Base-by-base conservation (phyloP, 2,888 invertebrate genomes). In the Stegophylla sp. region DNA sequence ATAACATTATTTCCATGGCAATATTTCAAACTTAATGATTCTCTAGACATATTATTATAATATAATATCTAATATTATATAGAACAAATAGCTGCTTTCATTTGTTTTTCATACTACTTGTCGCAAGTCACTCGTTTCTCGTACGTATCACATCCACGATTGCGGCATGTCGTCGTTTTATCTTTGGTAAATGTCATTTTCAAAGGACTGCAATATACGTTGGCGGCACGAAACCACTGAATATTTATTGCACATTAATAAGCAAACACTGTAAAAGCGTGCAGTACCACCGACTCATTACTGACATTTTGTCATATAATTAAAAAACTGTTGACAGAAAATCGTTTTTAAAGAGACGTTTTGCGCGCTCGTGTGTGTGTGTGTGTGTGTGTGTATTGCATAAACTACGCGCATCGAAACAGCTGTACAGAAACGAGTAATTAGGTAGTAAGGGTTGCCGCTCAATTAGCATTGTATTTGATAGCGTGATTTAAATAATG, bases 161-260 rank as follows among this genome's bases (percentile, higher is more conserved):
- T 34, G 4, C 34, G 7, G 4, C 34, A 34, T 7, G 34, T 5
- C 7, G 34, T 34, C 26, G 10, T 43, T 43, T 63, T 34, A 34
- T 34, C 17, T 63, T n/a, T n/a, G 9, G 34, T 63, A 63, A 45
- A 23, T 66, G 23, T 23, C 13, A 23, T 26, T 66, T 0, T 5
- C 2, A 5, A 23, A 23, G 3, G 45, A 45, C 5, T 13, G n/a
- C n/a, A n/a, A 34, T 34, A 34, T 7, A 34, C 34, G 3, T 7
- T 34, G 34, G 7, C n/a, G 34, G 7, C n/a, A 34, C 34, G 23
- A 66, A 15, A 45, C 23, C 51, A 10, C 3, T 69, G n/a, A 69
- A 69, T 69, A 69, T 51, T 28, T 69, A 69, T 69, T 69, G 48
- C 28, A 7, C 69, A 69, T 69, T 69, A 51, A 28, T 69, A n/a